Base-by-base conservation (phyloP, 2,113 vertebrate genomes). In the Chaenogobius annularis region DNA sequence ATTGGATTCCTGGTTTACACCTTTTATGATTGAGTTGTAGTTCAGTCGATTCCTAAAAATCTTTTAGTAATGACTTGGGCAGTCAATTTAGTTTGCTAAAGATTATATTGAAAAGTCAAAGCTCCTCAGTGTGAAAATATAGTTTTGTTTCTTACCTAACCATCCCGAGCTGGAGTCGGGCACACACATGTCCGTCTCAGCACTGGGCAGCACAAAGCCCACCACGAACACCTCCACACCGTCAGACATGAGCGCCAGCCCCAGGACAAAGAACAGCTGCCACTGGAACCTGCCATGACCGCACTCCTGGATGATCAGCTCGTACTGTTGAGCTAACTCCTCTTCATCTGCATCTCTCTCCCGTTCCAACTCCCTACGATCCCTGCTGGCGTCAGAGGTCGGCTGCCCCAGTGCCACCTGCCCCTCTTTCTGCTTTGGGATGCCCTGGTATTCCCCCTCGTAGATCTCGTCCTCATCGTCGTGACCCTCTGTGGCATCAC, bases 401-500 rank as follows among this genome's bases (percentile, higher is more conserved):
- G 92, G 87, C 67, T 94, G 94, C 37, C 95, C 94, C 61, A 95
- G 74, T 0, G 93, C 92, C 77, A 95, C 92, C 75, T 89, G 84
- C 26, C 93, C 91, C 64, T 94, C 93, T 75, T 95, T 96, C 20
- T 88, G 92, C 73, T 93, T 94, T 37, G 98, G 98, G 80, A 99
- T 98, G 70, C 98, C 98, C 85, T 99, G 98, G 85, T 99, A 99
- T 50, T 99, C 98, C 2, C 98, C 98, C 84, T 99, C 98, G 3
- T 99, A 99, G 80, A 99, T 97, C 88, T 99, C 97, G 40, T 99
- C 98, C 44, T 99, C 97, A 17, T 99, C 97, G 59, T 99, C 98
- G 1, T 99, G 98, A 5, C 98, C 98, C 90, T 99, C 98, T 0
- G 98, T 99, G 67, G 95, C 96, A 63, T 99, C 98, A 7, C 98